Percentiles rank a stretch among this genome's conserved stretches.
phyloP scores from a whole-genome alignment of 2,888 invertebrate species.

The Cybosia mesomella region DNA sequence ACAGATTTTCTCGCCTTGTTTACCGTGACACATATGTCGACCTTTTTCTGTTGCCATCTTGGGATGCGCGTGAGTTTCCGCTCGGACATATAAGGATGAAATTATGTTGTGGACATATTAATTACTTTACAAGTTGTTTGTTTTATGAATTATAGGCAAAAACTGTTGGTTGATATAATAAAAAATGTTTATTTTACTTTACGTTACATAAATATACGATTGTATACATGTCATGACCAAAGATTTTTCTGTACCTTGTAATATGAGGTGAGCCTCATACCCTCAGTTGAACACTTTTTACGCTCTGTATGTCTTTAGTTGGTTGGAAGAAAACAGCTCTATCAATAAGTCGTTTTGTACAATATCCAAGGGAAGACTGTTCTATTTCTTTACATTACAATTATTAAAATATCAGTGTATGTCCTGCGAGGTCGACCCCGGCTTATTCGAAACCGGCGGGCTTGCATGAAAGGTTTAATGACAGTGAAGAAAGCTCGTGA shows the following conservation, averaged over 20 bases:
- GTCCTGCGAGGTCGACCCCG: too few species aligned
- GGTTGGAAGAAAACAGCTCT: too few species aligned
- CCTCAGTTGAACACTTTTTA: too few species aligned
- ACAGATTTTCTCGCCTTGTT: constrained; percentile 14
- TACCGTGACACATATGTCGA: constrained; percentile 23
- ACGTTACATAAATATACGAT: background rate
- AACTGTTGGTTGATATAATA: background rate
- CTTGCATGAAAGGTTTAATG: too few species aligned
- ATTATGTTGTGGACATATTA: constrained; percentile 11
- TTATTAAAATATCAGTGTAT: too few species aligned
- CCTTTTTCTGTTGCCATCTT: constrained; percentile 25
- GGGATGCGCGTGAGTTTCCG: constrained; percentile 25
- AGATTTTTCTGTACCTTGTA: background rate
- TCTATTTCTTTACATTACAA: background rate
- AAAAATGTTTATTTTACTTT: background rate
- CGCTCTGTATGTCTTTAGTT: too few species aligned
- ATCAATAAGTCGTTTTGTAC: too few species aligned
- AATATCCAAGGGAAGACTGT: too few species aligned
- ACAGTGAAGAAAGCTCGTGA: too few species aligned
- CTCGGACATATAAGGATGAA: constrained; percentile 16
- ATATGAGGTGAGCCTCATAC: too few species aligned
- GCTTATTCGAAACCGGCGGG: too few species aligned
- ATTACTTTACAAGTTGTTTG: constrained; percentile 5
- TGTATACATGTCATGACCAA: background rate
- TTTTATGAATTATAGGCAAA: background rate